phyloP scores from a whole-genome alignment of 2,797 vertebrate genomes.

The Alauda arvensis region DNA sequence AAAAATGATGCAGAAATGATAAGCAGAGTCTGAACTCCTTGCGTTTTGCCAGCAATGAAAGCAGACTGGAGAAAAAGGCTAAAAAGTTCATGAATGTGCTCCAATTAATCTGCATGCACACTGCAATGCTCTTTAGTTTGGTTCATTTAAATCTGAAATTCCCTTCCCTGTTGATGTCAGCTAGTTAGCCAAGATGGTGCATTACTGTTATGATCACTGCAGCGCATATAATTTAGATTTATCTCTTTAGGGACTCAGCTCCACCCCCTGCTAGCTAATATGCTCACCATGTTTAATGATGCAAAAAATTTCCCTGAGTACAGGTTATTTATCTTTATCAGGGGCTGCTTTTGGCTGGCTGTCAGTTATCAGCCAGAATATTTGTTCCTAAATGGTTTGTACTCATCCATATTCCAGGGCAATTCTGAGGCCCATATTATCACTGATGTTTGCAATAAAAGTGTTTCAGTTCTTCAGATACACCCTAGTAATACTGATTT shows the following conservation, averaged over 20 bases:
- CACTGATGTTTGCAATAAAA: constrained; percentile 71
- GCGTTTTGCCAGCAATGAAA: constrained; percentile 56
- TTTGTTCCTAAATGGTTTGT: constrained; percentile 75
- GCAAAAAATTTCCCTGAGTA: constrained; percentile 89
- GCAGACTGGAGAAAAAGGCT: constrained; percentile 49
- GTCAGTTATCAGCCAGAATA: constrained; percentile 78
- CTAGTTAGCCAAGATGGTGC: constrained; percentile 77
- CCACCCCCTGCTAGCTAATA: constrained; percentile 85
- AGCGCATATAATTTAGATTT: constrained; percentile 83
- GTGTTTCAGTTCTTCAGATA: constrained; percentile 70
- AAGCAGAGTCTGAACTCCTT: constrained; percentile 60
- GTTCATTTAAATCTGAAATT: constrained; percentile 79
- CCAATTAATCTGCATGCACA: constrained; percentile 76
- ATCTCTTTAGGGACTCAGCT: constrained; percentile 84
- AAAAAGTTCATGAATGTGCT: constrained; percentile 73
- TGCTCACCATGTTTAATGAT: constrained; percentile 91
- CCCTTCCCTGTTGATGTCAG: constrained; percentile 79
- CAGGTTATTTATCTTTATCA: constrained; percentile 92
- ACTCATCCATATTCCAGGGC: constrained; percentile 78
- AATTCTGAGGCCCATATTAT: constrained; percentile 69
- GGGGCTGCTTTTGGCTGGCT: constrained; percentile 72
- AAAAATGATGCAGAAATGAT: constrained; percentile 53
- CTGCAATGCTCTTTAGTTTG: constrained; percentile 75
- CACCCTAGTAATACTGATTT: constrained; percentile 75
- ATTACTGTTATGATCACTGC: constrained; percentile 81